phyloP scores from a whole-genome alignment of 1,140 invertebrate species.

The Cyclina sinensis region DNA sequence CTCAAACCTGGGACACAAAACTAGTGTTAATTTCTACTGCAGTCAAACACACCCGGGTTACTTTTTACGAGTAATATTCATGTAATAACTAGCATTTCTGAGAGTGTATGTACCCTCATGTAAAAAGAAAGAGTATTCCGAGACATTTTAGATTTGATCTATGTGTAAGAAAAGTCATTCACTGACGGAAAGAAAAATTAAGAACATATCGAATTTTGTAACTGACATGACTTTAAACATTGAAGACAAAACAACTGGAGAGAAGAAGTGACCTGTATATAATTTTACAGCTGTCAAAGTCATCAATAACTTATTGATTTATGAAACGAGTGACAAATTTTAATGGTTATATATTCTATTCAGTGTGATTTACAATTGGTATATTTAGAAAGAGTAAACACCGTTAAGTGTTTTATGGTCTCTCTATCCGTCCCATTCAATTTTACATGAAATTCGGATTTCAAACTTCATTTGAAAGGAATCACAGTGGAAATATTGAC shows the following conservation, averaged over 20 bases:
- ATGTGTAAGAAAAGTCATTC: background rate
- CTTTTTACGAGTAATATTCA: background rate
- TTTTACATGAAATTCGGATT: slow-evolving; percentile 48
- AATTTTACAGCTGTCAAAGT: slow-evolving; percentile 60
- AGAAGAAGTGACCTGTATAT: slow-evolving; percentile 40
- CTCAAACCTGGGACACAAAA: slow-evolving; percentile 2
- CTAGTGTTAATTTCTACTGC: background rate
- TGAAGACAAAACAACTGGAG: background rate
- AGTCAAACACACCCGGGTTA: background rate
- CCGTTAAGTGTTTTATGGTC: slow-evolving; percentile 40
- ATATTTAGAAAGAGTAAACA: slow-evolving; percentile 57
- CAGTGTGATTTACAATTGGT: slow-evolving; percentile 45
- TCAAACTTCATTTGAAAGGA: slow-evolving; percentile 19
- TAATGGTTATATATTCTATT: slow-evolving; percentile 64
- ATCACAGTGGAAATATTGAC: slow-evolving; percentile 14
- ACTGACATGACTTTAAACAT: background rate
- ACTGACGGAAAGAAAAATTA: background rate
- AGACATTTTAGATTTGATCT: too few relatives aligned
- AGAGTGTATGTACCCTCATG: too few relatives aligned
- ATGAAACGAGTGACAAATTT: slow-evolving; percentile 66
- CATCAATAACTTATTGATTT: slow-evolving; percentile 67
- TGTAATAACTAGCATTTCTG: background rate
- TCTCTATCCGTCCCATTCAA: slow-evolving; percentile 34
- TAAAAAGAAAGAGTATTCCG: too few relatives aligned
- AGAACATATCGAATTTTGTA: background rate